Evolutionary conservation across 1,140 invertebrate species (phyloP), one percentile per base, ranked within the genome.

Genomic region (Aphaenogaster rudis): DNA sequence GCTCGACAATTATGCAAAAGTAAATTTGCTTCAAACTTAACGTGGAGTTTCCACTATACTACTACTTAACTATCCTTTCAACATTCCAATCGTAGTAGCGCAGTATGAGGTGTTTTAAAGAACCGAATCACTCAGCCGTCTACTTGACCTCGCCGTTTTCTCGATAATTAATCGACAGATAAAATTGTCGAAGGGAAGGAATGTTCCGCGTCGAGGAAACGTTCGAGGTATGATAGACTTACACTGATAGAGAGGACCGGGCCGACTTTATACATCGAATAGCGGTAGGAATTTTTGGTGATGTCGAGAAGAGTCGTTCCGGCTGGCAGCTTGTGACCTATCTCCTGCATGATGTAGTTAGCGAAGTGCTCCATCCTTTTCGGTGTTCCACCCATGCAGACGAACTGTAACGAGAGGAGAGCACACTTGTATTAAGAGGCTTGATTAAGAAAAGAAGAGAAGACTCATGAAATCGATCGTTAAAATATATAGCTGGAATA

Each of bases 211-310:
- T 57, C 5, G n/a, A 15, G 6, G 72, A 42, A 66, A 67, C 15
- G 36, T 36, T 36, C 11, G 1, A n/a, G 48, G 5, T 9, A 54
- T 33, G 15, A 48, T 28, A 79, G 93, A 98, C 98, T 98, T 96
- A 99, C 98, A 94, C 98, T 99, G 85, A 99, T 97, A 88, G 97
- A 98, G 0, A 99, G 96, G 39, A 99, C 98, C 0, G 98, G 98
- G n/a, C 98, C 98, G 42, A 99, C 98, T 97, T 99, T 99, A 95
- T 98, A 99, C 97, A 99, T 98, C 28, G 98, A 98, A 95, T 99
- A 99, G 90, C 99, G 96, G 94, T 99, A 99, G 11, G 98, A 99
- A 93, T 97, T 98, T 92, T 97, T 97, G 91, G 98, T 98, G 87
- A 99, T 98, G 94, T 99, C 98, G 88, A 97, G 96, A 39, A 99